Percentiles rank a stretch among this genome's conserved stretches.
phyloP scores from a whole-genome alignment of 2,797 vertebrate species.

The Poecilia gillii region DNA sequence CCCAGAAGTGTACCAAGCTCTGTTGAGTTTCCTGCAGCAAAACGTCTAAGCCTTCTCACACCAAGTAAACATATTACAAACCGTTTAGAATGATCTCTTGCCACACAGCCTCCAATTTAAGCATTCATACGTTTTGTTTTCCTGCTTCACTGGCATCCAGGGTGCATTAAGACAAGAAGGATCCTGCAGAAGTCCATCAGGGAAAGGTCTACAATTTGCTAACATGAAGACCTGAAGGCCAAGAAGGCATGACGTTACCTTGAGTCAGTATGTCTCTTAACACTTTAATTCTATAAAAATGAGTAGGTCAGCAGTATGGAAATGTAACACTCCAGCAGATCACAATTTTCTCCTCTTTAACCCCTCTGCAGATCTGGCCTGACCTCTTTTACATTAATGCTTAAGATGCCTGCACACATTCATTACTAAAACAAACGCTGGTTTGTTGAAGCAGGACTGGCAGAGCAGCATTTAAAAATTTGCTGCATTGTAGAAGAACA shows the following conservation, averaged over 20 bases:
- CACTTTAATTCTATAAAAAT: conserved; percentile 2
- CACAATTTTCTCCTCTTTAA: background rate
- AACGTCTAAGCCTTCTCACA: background rate
- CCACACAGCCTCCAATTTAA: background rate
- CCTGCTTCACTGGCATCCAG: too few relatives aligned
- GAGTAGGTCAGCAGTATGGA: background rate
- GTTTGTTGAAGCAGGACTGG: background rate
- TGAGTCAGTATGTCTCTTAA: background rate
- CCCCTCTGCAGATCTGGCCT: conserved; percentile 15
- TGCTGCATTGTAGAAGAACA: conserved; percentile 5
- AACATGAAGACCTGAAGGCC: background rate
- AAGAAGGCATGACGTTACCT: background rate
- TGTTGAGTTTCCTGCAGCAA: background rate
- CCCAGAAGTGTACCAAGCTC: background rate
- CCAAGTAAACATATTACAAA: background rate
- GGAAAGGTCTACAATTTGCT: background rate
- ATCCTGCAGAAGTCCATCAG: background rate
- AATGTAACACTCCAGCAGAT: background rate
- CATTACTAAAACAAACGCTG: conserved; percentile 11
- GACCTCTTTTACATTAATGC: conserved; percentile 23
- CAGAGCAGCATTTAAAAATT: conserved; percentile 10
- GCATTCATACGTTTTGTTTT: background rate
- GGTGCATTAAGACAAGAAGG: background rate
- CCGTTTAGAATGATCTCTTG: background rate
- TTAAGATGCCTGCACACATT: conserved; percentile 18